Evolutionary conservation across 2,888 invertebrate species (phyloP).

Genomic region (Euproctis similis): DNA sequence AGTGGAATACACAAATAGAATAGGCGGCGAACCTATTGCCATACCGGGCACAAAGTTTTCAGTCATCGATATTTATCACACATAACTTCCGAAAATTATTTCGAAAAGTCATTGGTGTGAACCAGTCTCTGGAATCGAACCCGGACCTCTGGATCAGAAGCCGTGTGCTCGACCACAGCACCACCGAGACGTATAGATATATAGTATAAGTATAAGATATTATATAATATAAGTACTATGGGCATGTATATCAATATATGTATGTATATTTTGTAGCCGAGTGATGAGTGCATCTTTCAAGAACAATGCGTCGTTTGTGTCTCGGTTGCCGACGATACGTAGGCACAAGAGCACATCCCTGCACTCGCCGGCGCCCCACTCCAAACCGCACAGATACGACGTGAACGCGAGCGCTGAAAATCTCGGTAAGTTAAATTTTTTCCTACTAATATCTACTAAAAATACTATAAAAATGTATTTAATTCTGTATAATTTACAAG

Average conservation of each 20-base stretch:
- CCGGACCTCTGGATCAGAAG: too few relatives aligned
- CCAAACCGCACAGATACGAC: slow-evolving; percentile 80
- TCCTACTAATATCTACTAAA: slow-evolving; percentile 2
- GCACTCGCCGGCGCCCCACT: slow-evolving; percentile 83
- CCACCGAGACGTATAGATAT: too few relatives aligned
- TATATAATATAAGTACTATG: too few relatives aligned
- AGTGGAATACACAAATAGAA: too few relatives aligned
- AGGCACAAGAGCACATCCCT: slow-evolving; percentile 86
- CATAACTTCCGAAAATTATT: too few relatives aligned
- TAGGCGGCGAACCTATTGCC: too few relatives aligned
- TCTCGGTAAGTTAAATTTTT: slow-evolving; percentile 73
- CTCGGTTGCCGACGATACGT: slow-evolving; percentile 90
- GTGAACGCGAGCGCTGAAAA: slow-evolving; percentile 85
- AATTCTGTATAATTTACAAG: neutral
- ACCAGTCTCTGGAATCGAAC: too few relatives aligned
- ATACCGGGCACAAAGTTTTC: too few relatives aligned
- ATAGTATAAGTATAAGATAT: too few relatives aligned
- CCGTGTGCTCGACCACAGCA: too few relatives aligned
- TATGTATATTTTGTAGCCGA: slow-evolving; percentile 73
- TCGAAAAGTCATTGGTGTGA: too few relatives aligned
- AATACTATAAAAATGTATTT: neutral
- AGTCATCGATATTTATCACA: too few relatives aligned
- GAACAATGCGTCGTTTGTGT: slow-evolving; percentile 95
- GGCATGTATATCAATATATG: neutral
- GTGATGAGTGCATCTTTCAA: slow-evolving; percentile 88